phyloP scores from a whole-genome alignment of 2,888 invertebrate genomes.

The Tiliacea citrago region DNA sequence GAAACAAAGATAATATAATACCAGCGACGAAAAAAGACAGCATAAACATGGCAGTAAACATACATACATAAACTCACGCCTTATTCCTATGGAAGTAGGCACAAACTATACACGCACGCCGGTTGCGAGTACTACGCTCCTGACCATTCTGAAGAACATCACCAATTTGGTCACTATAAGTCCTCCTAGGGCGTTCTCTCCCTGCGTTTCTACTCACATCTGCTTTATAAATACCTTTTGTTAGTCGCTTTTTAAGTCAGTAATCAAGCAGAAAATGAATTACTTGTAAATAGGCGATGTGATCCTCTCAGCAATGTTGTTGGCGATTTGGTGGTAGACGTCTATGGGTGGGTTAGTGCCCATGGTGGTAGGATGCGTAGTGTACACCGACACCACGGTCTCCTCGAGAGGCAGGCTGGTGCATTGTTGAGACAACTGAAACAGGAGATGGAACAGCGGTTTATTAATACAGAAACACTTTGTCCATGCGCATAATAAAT shows the following conservation, averaged over 20 bases:
- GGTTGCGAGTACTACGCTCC: too few species aligned
- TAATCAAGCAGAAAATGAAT: neutral
- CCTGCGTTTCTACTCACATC: too few species aligned
- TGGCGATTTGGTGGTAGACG: conserved; percentile 87
- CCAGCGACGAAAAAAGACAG: neutral
- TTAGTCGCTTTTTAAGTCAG: too few species aligned
- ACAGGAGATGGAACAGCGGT: conserved; percentile 21
- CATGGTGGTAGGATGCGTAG: conserved; percentile 75
- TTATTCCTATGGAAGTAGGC: too few species aligned
- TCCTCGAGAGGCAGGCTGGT: conserved; percentile 75
- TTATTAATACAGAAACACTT: neutral
- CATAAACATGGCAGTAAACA: neutral
- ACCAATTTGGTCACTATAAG: too few species aligned
- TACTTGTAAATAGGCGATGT: conserved; percentile 86
- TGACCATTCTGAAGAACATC: too few species aligned
- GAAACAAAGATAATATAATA: neutral
- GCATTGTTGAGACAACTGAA: conserved; percentile 76
- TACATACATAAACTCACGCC: too few species aligned
- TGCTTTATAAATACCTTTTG: too few species aligned
- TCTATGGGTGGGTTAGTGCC: conserved; percentile 71
- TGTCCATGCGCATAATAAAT: too few species aligned
- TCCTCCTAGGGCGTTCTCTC: too few species aligned
- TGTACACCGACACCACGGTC: conserved; percentile 87
- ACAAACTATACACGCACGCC: too few species aligned
- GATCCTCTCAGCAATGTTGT: conserved; percentile 85